Base-by-base conservation (phyloP, 1,140 invertebrate genomes). In the Lepidotrigona ventralis region DNA sequence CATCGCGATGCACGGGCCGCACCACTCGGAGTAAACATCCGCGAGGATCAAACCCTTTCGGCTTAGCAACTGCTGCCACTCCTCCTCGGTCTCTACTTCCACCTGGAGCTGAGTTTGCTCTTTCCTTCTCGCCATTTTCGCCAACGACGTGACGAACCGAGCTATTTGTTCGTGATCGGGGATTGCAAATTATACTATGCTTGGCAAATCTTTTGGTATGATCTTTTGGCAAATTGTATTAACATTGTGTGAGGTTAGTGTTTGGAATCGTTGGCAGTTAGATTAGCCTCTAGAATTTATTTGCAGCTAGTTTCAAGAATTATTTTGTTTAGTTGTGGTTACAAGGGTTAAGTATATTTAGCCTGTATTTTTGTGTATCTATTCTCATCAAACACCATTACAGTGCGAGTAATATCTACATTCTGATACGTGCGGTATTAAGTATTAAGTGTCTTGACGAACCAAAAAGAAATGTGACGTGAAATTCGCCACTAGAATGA, bases 11-110 rank as follows among this genome's bases (percentile, higher is more conserved):
- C 98, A 98, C 0, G 98, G 98, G 1, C 98, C 98, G 90, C 97
- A 97, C 98, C 98, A 98, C 81, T 97, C 97, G 11, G 98, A 97
- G 92, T 97, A 98, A 23, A 98, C 95, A 91, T 99, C 98, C 21
- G 98, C 95, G 64, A 98, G 96, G 96, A 94, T 72, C 11, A 99
- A 92, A 56, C 98, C 98, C 84, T 97, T 95, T 84, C 96, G 95
- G 58, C 95, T 94, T 53, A 98, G 81, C 85, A 98, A 95, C 90
- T 97, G 96, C 81, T 96, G 95, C 96, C 98, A 98, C 88, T 98
- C 97, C 79, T 98, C 97, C 81, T 98, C 96, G 6, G 94, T 97
- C 84, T 94, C 95, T 12, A 98, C 94, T 90, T 98, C 97, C 12
- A 95, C 94, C 93, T 98, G 97, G 9, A 98, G 94, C 76, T 96